These are phyloP conservation scores for Hirudo medicinalis DNA, from an alignment of 1,140 invertebrate genomes.

Conservation along the genomic window DNA sequence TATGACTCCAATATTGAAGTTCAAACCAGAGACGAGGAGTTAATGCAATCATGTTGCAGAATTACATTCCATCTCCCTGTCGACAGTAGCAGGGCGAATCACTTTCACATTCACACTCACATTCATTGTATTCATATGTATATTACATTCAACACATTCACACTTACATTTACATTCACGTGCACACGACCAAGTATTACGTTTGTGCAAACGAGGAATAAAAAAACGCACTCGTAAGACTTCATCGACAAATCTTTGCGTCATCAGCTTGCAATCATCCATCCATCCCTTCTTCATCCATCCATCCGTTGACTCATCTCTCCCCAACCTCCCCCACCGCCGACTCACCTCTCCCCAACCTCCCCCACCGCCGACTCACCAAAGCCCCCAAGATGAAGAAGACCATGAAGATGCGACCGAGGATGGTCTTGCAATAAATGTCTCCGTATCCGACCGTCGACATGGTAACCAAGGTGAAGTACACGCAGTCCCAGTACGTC, in stretches of 20 bases:
- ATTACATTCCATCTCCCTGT: too few species aligned
- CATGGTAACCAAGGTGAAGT: conserved; percentile 42
- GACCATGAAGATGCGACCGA: conserved; percentile 37
- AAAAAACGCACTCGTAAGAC: background rate
- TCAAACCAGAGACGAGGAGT: too few species aligned
- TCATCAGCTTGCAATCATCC: too few species aligned
- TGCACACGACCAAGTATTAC: background rate
- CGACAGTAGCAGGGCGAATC: too few species aligned
- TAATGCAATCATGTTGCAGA: too few species aligned
- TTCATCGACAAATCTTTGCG: background rate
- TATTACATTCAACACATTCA: background rate
- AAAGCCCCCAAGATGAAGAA: conserved; percentile 39
- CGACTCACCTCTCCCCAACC: conserved; percentile 32
- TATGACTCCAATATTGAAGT: too few species aligned
- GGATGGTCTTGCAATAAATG: conserved; percentile 33
- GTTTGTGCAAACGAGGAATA: background rate
- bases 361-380: conserved; percentile 29
- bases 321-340: background rate
- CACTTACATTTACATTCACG: background rate
- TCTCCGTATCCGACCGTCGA: conserved; percentile 43
- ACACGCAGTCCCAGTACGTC: conserved; percentile 42
- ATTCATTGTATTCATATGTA: background rate
- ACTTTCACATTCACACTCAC: too few species aligned
- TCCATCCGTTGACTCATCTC: too few species aligned
- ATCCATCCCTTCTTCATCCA: too few species aligned